These are phyloP conservation scores for Aptenodytes patagonicus DNA, from an alignment of 2,113 vertebrate genomes.

Conservation along the genomic window DNA sequence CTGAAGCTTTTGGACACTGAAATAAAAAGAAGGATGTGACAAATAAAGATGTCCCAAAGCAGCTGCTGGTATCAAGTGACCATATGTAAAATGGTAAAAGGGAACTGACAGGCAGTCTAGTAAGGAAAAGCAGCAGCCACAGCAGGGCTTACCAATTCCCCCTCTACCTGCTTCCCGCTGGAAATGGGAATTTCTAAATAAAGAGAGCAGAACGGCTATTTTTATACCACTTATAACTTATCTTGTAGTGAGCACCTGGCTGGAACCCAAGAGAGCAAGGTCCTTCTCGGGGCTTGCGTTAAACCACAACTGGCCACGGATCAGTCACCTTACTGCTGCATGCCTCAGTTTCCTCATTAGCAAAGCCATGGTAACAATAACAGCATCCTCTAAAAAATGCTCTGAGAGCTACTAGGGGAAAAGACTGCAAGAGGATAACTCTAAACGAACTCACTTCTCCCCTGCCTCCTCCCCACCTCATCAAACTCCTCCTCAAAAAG, in stretches of 20 bases:
- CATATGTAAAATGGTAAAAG: conserved; percentile 5
- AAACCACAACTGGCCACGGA: background rate
- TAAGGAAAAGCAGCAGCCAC: background rate
- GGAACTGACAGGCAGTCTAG: background rate
- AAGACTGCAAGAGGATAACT: background rate
- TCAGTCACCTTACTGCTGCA: background rate
- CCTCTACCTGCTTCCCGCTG: background rate
- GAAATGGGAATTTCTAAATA: background rate
- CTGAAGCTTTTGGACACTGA: conserved; percentile 19
- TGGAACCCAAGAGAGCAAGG: background rate
- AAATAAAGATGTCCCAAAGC: conserved; percentile 36
- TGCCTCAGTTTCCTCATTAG: background rate
- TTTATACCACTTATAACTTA: background rate
- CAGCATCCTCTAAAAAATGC: background rate
- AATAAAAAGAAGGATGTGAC: conserved; percentile 57
- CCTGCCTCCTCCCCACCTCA: background rate
- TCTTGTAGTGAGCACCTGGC: background rate
- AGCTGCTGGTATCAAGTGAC: conserved; percentile 60
- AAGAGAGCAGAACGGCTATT: background rate
- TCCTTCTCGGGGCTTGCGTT: background rate
- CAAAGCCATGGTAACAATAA: background rate
- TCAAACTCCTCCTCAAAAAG: background rate
- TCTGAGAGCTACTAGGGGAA: background rate
- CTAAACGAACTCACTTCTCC: background rate
- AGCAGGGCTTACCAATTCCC: background rate